Base-by-base conservation (phyloP, 1,140 invertebrate species). In the Drosophila simulans region DNA sequence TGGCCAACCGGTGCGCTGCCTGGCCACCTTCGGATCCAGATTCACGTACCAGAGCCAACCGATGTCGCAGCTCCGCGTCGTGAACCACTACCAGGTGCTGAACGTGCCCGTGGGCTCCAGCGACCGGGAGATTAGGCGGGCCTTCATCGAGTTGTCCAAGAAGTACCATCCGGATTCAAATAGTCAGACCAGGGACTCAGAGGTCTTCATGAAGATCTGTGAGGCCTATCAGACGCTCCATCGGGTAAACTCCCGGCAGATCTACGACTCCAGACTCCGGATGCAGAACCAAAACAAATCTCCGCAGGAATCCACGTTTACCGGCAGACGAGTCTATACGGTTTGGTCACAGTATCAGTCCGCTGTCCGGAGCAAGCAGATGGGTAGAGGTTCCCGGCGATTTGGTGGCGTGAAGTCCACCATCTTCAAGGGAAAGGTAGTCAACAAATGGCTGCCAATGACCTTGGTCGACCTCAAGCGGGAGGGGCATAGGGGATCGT, bases 81-180 rank as follows among this genome's bases (percentile, higher is more conserved):
- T 71, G 54, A 88, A 54, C 55, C 72, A 72, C 15, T 88, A 88
- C 42, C 72, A 88, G 45, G 76, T 84, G 27, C 80, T 88, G 8
- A 74, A 89, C 3, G 57, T 88, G 22, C 63, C 71, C 0, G 20
- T 20, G 7, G 55, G 72, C 10, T 74, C 66, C 25, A 80, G 40
- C 7, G 45, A 51, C n/a, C 40, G 64, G 40, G 64, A 84, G 25
- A 89, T 88, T 10, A 80, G 70, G 27, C n/a, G 17, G 4, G 84
- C 84, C 20, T 88, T 66, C 15, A 71, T 88, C 0, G 59, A 80
- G 17, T 51, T 88, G 10, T 83, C 84, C 0, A 88, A 88, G 20
- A 83, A 70, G 20, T 89, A 84, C 27, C 84, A 88, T 65, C 84
- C 84, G 15, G 84, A 88, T 39, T 49, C 42, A 1, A 77, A 69